These are phyloP conservation scores for Zaprionus davidi DNA, from an alignment of 1,140 invertebrate species.

Conservation along the genomic window DNA sequence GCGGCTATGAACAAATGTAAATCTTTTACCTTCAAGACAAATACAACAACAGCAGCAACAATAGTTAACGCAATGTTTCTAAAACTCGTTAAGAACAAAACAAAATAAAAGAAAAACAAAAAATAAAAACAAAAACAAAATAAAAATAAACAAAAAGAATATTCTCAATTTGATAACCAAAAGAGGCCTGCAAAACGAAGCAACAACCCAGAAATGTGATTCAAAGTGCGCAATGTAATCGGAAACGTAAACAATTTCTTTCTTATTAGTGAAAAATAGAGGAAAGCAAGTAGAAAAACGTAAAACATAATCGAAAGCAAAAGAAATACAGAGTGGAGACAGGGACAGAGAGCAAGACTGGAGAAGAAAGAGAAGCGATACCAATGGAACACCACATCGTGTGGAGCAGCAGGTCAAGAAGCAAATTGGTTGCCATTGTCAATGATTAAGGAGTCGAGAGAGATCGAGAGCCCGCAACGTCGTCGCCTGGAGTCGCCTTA, in stretches of 20 bases:
- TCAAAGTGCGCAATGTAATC: constrained; percentile 74
- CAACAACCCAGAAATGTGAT: constrained; percentile 75
- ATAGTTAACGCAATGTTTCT: constrained; percentile 79
- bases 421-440: constrained; percentile 66
- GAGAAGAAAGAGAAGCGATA: constrained; percentile 28
- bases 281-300: constrained; percentile 20
- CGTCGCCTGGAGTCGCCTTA: constrained; percentile 55
- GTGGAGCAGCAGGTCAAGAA: constrained; percentile 59
- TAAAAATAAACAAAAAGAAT: constrained; percentile 22
- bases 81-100: constrained; percentile 52
- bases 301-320: constrained; percentile 31
- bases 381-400: constrained; percentile 71
- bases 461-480: constrained; percentile 35
- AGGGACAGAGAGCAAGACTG: background rate
- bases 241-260: constrained; percentile 57
- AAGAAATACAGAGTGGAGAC: constrained; percentile 5
- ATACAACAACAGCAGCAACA: constrained; percentile 59
- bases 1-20: constrained; percentile 38
- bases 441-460: constrained; percentile 64
- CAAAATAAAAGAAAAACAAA: constrained; percentile 28
- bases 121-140: constrained; percentile 16
- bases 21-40: constrained; percentile 70
- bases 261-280: constrained; percentile 32
- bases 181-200: constrained; percentile 75
- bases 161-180: constrained; percentile 55